A percentile compares a stretch with the other conserved stretches of the same genome.
Conservation (phyloP, 2,113 vertebrate species). For the Rhagologus leucostigma region DNA sequence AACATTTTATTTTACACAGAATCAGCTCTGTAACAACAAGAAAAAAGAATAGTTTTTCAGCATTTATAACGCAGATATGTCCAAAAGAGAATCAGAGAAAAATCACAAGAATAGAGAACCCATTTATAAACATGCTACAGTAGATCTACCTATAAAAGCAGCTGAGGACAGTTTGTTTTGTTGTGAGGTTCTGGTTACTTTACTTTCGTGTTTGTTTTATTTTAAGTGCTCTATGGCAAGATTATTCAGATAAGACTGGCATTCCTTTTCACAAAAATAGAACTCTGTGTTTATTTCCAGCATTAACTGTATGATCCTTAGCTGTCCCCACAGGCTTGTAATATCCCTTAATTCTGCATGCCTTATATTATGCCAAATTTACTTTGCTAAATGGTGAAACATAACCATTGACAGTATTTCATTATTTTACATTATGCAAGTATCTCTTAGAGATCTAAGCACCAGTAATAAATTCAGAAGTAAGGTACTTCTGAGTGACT, state of each 20-base stretch:
- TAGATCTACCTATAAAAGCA: neutral
- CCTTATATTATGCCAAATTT: neutral
- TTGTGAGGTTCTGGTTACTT: neutral
- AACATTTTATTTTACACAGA: neutral
- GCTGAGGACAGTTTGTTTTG: neutral
- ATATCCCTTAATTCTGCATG: neutral
- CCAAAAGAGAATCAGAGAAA: neutral
- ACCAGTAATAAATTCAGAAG: neutral
- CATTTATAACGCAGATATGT: neutral
- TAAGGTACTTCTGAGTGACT: neutral
- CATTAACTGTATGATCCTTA: slow-evolving; percentile 12
- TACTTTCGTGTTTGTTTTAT: slow-evolving; percentile 11
- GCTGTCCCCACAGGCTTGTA: neutral
- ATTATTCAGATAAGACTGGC: slow-evolving; percentile 26
- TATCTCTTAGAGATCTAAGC: neutral
- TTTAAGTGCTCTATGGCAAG: slow-evolving; percentile 19
- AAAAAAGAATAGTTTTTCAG: neutral
- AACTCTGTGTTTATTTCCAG: slow-evolving; percentile 27
- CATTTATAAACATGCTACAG: neutral
- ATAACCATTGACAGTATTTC: neutral
- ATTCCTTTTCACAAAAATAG: slow-evolving; percentile 14
- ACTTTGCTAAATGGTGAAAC: neutral
- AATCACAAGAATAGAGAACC: neutral
- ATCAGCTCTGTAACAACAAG: neutral
- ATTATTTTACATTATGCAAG: neutral